These are phyloP conservation scores for Avahi laniger DNA, from an alignment of 2,797 vertebrate genomes.

Conservation along the genomic window DNA sequence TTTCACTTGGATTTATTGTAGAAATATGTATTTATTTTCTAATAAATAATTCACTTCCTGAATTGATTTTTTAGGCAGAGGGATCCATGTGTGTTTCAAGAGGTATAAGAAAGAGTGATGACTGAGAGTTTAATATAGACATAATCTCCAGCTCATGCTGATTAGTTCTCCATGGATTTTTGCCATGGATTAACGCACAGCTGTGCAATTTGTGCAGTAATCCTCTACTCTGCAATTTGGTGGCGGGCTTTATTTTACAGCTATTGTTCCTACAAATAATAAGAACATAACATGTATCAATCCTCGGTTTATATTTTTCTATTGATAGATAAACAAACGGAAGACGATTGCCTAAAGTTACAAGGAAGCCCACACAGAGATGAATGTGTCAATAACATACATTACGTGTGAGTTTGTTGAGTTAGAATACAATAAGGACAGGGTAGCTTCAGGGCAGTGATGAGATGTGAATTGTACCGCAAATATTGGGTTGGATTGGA, in stretches of 20 bases:
- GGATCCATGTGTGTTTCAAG: slow-evolving; percentile 56
- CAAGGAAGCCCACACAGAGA: background rate
- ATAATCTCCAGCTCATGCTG: slow-evolving; percentile 42
- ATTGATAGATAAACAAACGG: background rate
- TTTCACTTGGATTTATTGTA: slow-evolving; percentile 46
- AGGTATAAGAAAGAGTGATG: slow-evolving; percentile 50
- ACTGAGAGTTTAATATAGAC: slow-evolving; percentile 60
- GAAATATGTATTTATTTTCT: slow-evolving; percentile 59
- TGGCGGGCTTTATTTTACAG: slow-evolving; percentile 38
- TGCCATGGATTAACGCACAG: slow-evolving; percentile 53
- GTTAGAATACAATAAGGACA: background rate
- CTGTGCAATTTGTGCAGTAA: slow-evolving; percentile 42
- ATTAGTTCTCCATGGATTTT: slow-evolving; percentile 61
- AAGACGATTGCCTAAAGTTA: background rate
- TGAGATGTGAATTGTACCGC: background rate
- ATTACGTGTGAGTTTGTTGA: background rate
- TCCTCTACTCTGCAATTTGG: slow-evolving; percentile 30
- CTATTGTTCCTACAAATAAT: slow-evolving; percentile 2
- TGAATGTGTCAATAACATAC: background rate
- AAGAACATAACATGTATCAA: background rate
- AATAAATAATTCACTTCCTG: slow-evolving; percentile 69
- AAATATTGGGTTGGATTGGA: background rate
- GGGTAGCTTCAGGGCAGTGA: background rate
- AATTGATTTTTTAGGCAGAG: slow-evolving; percentile 48
- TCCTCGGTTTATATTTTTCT: slow-evolving; percentile 4